Percentiles rank a stretch among this genome's conserved stretches.
These are phyloP conservation scores for Goniozus legneri DNA, from an alignment of 1,140 invertebrate species.

Conservation along the genomic window DNA sequence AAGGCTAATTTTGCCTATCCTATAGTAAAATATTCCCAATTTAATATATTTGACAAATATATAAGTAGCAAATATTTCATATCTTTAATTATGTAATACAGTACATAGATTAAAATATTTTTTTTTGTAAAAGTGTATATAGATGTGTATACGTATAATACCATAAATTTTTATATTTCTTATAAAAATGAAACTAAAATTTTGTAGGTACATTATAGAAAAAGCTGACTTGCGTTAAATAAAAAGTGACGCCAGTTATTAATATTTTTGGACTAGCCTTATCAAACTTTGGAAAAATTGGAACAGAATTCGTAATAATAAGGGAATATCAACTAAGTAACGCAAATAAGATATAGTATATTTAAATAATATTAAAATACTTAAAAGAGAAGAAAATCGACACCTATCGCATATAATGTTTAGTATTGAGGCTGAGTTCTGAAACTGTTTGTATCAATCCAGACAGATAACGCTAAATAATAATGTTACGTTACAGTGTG, in stretches of 20 bases:
- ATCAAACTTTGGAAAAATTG: conserved; percentile 40
- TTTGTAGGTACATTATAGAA: conserved; percentile 48
- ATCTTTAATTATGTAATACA: conserved; percentile 41
- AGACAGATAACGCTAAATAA: conserved; percentile 27
- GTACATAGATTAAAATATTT: conserved; percentile 50
- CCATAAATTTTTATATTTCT: conserved; percentile 45
- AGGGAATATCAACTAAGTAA: conserved; percentile 6
- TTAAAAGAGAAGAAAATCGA: conserved; percentile 3
- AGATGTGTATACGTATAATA: conserved; percentile 47
- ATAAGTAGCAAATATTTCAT: conserved; percentile 44
- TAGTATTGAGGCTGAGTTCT: conserved; percentile 30
- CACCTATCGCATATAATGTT: conserved; percentile 7
- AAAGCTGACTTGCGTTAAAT: conserved; percentile 30
- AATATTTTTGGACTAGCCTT: conserved; percentile 44
- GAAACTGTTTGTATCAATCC: conserved; percentile 6
- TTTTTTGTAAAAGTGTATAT: conserved; percentile 47
- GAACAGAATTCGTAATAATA: conserved; percentile 14
- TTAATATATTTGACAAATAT: conserved; percentile 38
- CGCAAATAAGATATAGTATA: neutral
- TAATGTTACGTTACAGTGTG: conserved; percentile 30
- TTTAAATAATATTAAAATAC: neutral
- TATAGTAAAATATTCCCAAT: conserved; percentile 47
- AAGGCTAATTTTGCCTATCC: conserved; percentile 31
- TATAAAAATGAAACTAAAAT: conserved; percentile 50
- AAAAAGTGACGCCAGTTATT: conserved; percentile 34